These are phyloP conservation scores for Petrolisthes manimaculis DNA, from an alignment of 2,888 invertebrate species.

Conservation along the genomic window DNA sequence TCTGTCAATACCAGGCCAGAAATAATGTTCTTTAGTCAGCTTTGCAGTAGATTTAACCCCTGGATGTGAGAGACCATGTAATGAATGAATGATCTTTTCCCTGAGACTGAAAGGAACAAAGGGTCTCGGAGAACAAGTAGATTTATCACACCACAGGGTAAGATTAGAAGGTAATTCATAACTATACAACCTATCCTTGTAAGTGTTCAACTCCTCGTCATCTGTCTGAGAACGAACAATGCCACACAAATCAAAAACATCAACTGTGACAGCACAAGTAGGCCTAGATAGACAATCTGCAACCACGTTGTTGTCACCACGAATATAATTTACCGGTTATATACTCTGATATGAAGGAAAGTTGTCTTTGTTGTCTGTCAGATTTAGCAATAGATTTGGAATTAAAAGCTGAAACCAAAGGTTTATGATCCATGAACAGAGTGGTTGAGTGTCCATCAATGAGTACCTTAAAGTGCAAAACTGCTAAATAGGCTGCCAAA, in stretches of 20 bases:
- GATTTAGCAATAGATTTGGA: slow-evolving; percentile 18
- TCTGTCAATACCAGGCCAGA: slow-evolving; percentile 59
- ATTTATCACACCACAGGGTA: not conserved
- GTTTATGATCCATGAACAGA: slow-evolving; percentile 41
- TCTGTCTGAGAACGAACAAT: too few species aligned
- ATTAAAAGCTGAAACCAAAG: slow-evolving; percentile 27
- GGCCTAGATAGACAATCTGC: too few species aligned
- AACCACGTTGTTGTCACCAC: slow-evolving; percentile 21
- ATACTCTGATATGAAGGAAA: slow-evolving; percentile 7
- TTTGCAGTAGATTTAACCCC: not conserved
- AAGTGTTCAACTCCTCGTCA: too few species aligned
- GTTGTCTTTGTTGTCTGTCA: slow-evolving; percentile 33
- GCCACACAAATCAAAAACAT: too few species aligned
- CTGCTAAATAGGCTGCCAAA: too few species aligned
- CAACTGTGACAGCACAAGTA: too few species aligned
- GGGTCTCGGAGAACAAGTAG: not conserved
- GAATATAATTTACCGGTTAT: slow-evolving; percentile 7
- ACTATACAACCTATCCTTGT: not conserved
- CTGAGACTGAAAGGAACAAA: not conserved
- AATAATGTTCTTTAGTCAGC: slow-evolving; percentile 45
- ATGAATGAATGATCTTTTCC: not conserved
- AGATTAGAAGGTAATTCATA: not conserved
- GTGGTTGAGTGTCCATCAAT: not conserved
- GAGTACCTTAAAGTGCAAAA: too few species aligned
- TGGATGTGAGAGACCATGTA: too few species aligned